Conservation (phyloP, 2,888 invertebrate species). For the Lampropteryx suffumata region DNA sequence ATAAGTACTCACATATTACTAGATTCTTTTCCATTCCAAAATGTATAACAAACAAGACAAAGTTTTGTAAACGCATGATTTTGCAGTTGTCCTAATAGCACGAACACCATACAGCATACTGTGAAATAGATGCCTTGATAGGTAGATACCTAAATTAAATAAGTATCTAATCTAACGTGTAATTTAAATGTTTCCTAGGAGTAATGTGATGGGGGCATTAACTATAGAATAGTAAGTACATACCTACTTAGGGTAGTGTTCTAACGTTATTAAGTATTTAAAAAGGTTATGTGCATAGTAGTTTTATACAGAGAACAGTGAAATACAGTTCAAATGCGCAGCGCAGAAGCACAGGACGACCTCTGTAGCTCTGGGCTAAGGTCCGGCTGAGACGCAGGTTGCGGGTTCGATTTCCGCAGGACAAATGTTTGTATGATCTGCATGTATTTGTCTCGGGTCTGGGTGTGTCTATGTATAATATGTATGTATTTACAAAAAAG, state of each 20-base stretch:
- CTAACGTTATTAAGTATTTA: constrained; percentile 5
- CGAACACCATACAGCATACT: not conserved
- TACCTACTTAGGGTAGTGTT: constrained; percentile 4
- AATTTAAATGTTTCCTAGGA: constrained; percentile 7
- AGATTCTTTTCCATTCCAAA: constrained; percentile 7
- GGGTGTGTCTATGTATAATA: no score
- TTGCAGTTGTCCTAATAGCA: not conserved
- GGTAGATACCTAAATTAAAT: constrained; percentile 2
- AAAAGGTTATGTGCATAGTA: not conserved
- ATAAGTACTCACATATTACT: constrained; percentile 12
- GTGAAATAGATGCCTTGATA: no score
- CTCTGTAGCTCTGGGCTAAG: no score
- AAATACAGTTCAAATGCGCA: no score
- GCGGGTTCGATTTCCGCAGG: no score
- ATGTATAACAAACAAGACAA: not conserved
- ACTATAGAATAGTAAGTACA: constrained; percentile 14
- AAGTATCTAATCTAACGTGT: constrained; percentile 13
- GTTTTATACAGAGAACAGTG: no score
- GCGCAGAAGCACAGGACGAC: no score
- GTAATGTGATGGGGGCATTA: constrained; percentile 26
- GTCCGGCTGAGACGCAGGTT: no score
- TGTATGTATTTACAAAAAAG: no score
- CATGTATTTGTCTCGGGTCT: no score
- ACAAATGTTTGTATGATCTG: no score
- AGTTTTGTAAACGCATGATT: constrained; percentile 1